These are phyloP conservation scores for Ophion obscuratus DNA, from an alignment of 2,888 invertebrate genomes.

Conservation along the genomic window DNA sequence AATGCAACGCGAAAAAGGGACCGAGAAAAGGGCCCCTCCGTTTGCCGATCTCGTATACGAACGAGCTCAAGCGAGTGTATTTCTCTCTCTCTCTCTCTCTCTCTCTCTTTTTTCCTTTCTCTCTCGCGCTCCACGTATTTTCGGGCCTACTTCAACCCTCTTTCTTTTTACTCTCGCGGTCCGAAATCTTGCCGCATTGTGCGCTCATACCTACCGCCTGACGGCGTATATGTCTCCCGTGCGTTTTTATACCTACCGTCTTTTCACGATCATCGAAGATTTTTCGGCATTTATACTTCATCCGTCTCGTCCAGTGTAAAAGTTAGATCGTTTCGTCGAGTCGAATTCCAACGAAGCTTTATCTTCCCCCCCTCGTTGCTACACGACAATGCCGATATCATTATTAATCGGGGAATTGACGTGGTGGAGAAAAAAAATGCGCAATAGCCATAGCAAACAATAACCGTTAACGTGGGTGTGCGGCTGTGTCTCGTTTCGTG, in stretches of 20 bases:
- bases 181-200: conserved; percentile 22
- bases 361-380: not conserved
- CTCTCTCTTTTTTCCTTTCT: not conserved
- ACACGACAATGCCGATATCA: not conserved
- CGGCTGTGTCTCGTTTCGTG: not conserved
- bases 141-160: conserved; percentile 23
- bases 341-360: not conserved
- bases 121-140: conserved; percentile 11
- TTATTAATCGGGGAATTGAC: not conserved
- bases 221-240: not conserved
- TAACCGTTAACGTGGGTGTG: conserved; percentile 9
- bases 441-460: not conserved
- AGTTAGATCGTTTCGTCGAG: not conserved
- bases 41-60: conserved; percentile 36
- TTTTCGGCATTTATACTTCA: not conserved
- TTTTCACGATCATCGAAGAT: not conserved
- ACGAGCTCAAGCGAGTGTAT: conserved; percentile 10
- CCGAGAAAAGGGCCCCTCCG: conserved; percentile 38
- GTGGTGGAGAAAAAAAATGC: not conserved
- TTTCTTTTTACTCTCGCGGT: conserved; percentile 1
- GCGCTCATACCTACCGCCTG: not conserved
- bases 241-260: not conserved
- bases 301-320: not conserved
- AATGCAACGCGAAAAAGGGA: conserved; percentile 45
- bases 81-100: not conserved